Percentiles rank a stretch among this genome's conserved stretches.
phyloP scores from a whole-genome alignment of 2,888 invertebrate species.

The Parthenolecanium corni region DNA sequence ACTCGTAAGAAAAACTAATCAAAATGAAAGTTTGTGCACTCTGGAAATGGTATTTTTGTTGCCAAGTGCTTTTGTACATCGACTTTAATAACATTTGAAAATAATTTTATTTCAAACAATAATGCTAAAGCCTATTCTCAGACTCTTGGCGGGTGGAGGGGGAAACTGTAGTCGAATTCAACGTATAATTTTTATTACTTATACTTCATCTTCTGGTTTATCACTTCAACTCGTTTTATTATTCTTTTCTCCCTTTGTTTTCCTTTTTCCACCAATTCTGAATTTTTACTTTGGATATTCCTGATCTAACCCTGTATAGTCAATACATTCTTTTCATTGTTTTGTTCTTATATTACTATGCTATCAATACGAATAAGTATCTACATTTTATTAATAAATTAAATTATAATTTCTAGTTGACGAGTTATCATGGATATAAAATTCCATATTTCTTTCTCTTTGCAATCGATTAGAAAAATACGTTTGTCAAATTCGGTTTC shows the following conservation, averaged over 20 bases:
- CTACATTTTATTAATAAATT: no score
- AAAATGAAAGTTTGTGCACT: slow-evolving; percentile 6
- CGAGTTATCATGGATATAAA: no score
- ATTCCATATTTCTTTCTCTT: no score
- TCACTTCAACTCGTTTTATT: not conserved
- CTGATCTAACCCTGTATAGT: no score
- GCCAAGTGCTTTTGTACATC: slow-evolving; percentile 21
- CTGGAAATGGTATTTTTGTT: slow-evolving; percentile 19
- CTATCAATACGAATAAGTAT: no score
- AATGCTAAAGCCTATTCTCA: not conserved
- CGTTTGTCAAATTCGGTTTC: no score
- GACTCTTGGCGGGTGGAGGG: not conserved
- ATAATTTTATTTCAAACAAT: slow-evolving; percentile 27
- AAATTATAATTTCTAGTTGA: no score
- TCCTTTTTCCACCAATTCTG: not conserved
- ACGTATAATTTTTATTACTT: not conserved
- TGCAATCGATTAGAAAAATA: no score
- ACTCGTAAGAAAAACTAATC: slow-evolving; percentile 24
- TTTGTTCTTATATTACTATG: no score
- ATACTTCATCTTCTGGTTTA: not conserved
- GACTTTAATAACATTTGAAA: slow-evolving; percentile 22
- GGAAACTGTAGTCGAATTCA: not conserved
- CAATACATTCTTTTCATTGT: no score
- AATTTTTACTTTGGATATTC: no score
- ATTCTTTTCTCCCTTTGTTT: not conserved